A percentile compares a stretch with the other conserved stretches of the same genome.
Conservation (phyloP, 2,797 vertebrate genomes). For the Rhincodon typus region DNA sequence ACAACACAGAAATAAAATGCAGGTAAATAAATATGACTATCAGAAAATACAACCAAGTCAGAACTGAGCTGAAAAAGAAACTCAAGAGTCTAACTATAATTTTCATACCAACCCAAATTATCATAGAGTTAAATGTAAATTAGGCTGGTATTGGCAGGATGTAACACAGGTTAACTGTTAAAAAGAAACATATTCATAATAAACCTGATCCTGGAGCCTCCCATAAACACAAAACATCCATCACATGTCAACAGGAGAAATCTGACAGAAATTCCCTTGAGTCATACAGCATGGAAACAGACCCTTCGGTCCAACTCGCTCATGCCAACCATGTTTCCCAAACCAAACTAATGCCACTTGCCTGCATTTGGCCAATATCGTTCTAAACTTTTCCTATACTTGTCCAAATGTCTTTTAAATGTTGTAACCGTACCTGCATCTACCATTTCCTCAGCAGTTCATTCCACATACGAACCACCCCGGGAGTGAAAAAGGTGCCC, state of each 20-base stretch:
- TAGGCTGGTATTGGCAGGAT: background rate
- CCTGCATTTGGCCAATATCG: no score
- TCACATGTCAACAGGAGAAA: background rate
- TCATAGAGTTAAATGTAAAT: background rate
- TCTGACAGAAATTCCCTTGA: background rate
- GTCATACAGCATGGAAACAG: no score
- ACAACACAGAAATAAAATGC: background rate
- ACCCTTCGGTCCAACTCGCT: no score
- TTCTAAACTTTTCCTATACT: no score
- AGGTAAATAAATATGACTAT: background rate
- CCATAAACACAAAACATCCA: background rate
- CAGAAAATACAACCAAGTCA: slow-evolving; percentile 9
- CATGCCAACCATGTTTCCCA: no score
- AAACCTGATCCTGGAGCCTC: background rate
- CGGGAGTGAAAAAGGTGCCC: no score
- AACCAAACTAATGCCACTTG: no score
- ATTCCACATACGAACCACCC: no score
- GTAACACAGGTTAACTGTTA: background rate
- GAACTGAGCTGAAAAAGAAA: background rate
- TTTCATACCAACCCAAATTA: background rate
- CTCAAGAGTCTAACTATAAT: background rate
- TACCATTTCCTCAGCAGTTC: no score
- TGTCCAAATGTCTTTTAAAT: no score
- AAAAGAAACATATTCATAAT: background rate
- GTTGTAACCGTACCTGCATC: no score